phyloP scores from a whole-genome alignment of 1,140 invertebrate species.

The Drosophila nigrodunni region DNA sequence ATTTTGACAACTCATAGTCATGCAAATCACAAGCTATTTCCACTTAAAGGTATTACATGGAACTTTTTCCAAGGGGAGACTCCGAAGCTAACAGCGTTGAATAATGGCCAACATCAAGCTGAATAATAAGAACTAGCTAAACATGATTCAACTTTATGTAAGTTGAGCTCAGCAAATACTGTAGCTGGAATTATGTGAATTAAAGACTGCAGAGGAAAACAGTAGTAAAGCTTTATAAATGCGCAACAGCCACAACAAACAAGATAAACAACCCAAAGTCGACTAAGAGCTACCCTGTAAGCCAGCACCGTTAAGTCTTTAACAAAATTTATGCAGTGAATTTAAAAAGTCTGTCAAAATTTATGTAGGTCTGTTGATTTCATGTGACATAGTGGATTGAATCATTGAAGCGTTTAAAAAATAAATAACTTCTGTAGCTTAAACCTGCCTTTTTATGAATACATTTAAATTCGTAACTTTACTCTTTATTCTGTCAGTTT shows the following conservation, averaged over 20 bases:
- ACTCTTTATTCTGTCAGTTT: too few relatives aligned
- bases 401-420: too few relatives aligned
- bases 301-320: background rate
- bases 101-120: conserved; percentile 43
- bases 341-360: too few relatives aligned
- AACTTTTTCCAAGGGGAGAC: background rate
- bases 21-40: conserved; percentile 14
- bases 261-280: conserved; percentile 15
- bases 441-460: too few relatives aligned
- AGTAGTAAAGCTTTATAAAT: conserved; percentile 45
- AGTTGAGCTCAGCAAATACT: conserved; percentile 20
- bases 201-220: conserved; percentile 14
- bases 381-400: too few relatives aligned
- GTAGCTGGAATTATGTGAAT: conserved; percentile 30
- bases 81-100: conserved; percentile 7
- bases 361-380: too few relatives aligned
- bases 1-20: conserved; percentile 10
- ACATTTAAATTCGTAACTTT: too few relatives aligned
- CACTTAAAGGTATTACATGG: conserved; percentile 2
- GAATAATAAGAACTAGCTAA: conserved; percentile 47
- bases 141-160: conserved; percentile 28
- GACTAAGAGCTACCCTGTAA: background rate
- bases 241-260: conserved; percentile 20
- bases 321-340: background rate
- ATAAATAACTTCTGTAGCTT: too few relatives aligned